phyloP scores from a whole-genome alignment of 2,797 vertebrate species.

The Poeciliopsis turneri region DNA sequence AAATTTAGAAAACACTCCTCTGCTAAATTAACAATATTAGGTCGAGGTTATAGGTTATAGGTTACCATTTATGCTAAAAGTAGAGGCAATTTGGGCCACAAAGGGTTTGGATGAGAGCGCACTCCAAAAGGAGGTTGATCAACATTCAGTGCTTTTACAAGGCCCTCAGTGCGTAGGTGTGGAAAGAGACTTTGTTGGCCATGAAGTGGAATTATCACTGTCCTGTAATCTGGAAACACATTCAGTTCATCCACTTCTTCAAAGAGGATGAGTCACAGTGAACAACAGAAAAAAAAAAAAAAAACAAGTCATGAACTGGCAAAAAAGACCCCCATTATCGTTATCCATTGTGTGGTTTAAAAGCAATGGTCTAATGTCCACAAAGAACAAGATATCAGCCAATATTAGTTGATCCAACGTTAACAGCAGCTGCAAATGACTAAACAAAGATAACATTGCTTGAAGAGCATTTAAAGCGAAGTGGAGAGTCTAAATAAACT shows the following conservation, averaged over 20 bases:
- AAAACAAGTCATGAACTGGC: constrained; percentile 28
- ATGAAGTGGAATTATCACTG: constrained; percentile 27
- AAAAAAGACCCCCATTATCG: constrained; percentile 25
- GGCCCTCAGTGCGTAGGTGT: constrained; percentile 34
- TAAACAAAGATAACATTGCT: background rate
- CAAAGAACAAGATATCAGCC: constrained; percentile 12
- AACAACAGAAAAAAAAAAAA: background rate
- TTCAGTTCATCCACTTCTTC: constrained; percentile 13
- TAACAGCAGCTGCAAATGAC: constrained; percentile 1
- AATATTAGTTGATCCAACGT: constrained; percentile 6
- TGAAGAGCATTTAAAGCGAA: background rate
- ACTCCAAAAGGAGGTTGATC: constrained; percentile 13
- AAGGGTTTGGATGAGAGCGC: constrained; percentile 33
- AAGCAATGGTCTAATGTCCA: constrained; percentile 20
- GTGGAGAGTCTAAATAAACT: background rate
- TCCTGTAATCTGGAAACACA: constrained; percentile 11
- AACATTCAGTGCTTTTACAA: constrained; percentile 26
- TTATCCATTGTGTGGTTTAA: constrained; percentile 8
- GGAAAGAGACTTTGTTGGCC: constrained; percentile 32
- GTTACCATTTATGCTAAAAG: constrained; percentile 48
- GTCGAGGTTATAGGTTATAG: constrained; percentile 16
- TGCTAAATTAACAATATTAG: background rate
- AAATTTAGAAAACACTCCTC: background rate
- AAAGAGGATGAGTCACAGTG: constrained; percentile 29
- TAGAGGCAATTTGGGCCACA: constrained; percentile 20